Conservation (phyloP, 92 coral and sea anemone species). For the Diadumene lineata region DNA sequence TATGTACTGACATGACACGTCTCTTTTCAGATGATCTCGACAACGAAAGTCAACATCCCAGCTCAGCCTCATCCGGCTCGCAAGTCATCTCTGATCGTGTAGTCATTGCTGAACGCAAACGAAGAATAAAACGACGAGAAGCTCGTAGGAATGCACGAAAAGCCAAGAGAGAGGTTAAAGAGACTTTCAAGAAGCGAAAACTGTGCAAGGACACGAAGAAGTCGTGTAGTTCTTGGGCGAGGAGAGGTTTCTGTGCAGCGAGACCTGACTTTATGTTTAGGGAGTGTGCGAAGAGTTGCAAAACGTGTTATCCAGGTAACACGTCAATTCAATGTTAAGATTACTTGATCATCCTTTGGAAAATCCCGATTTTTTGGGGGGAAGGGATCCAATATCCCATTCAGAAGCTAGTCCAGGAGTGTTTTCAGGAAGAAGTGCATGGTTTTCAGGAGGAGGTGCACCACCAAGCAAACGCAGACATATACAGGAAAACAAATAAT, state of each 20-base stretch:
- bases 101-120: not conserved
- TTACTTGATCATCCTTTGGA: no score
- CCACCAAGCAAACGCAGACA: no score
- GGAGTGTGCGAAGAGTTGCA: slow-evolving; percentile 74
- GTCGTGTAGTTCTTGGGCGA: slow-evolving; percentile 61
- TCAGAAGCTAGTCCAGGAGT: no score
- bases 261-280: slow-evolving; percentile 73
- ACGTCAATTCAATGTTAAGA: no score
- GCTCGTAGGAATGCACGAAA: slow-evolving; percentile 33
- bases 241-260: slow-evolving; percentile 61
- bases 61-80: slow-evolving; percentile 13
- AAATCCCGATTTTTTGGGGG: no score
- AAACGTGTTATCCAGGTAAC: slow-evolving; percentile 67
- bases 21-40: slow-evolving; percentile 4
- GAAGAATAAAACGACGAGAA: slow-evolving; percentile 21
- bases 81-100: slow-evolving; percentile 15
- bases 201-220: slow-evolving; percentile 41
- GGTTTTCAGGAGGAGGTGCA: no score
- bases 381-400: no score
- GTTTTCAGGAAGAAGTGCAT: no score
- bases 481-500: no score
- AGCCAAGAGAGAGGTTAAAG: slow-evolving; percentile 12
- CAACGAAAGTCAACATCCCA: slow-evolving; percentile 11
- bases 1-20: not conserved
- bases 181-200: slow-evolving; percentile 21